A percentile compares a stretch with the other conserved stretches of the same genome.
phyloP scores from a whole-genome alignment of 2,888 invertebrate genomes.

The Uropetala carovei region DNA sequence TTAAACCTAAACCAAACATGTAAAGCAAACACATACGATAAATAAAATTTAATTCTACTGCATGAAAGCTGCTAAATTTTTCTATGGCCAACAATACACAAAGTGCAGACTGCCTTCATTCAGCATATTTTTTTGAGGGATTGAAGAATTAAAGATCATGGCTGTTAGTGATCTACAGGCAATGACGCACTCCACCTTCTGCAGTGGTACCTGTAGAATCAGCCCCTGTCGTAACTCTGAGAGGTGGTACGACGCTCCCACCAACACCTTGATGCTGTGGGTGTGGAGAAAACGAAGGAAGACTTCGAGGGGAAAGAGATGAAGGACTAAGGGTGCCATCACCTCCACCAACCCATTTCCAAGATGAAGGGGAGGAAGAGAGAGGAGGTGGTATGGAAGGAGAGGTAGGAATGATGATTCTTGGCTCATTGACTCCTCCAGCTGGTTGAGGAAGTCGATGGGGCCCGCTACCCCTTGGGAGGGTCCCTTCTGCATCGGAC shows the following conservation, averaged over 20 bases:
- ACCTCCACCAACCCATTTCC: constrained; percentile 73
- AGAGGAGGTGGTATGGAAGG: constrained; percentile 60
- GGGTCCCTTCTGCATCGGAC: constrained; percentile 77
- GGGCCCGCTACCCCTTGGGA: constrained; percentile 41
- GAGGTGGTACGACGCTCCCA: constrained; percentile 34
- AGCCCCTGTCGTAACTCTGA: constrained; percentile 67
- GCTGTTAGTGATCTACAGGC: constrained; percentile 60
- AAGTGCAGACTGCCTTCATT: neutral
- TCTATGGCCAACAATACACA: neutral
- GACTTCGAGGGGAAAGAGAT: constrained; percentile 78
- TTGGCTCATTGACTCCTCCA: constrained; percentile 43
- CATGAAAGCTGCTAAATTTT: constrained; percentile 39
- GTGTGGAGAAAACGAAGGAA: constrained; percentile 72
- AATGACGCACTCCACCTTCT: constrained; percentile 46
- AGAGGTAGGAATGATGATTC: constrained; percentile 60
- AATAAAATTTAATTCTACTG: neutral
- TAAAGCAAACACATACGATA: constrained; percentile 15
- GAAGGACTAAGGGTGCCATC: constrained; percentile 78
- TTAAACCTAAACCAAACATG: neutral
- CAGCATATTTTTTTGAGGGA: constrained; percentile 7
- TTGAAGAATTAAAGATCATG: neutral
- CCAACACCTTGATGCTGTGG: constrained; percentile 72
- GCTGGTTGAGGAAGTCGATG: constrained; percentile 45
- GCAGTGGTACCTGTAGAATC: constrained; percentile 70
- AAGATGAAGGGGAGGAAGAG: constrained; percentile 70